Evolutionary conservation across 2,888 invertebrate species (phyloP), one percentile per base, ranked within the genome.

Genomic region (Ophion slaviceki): DNA sequence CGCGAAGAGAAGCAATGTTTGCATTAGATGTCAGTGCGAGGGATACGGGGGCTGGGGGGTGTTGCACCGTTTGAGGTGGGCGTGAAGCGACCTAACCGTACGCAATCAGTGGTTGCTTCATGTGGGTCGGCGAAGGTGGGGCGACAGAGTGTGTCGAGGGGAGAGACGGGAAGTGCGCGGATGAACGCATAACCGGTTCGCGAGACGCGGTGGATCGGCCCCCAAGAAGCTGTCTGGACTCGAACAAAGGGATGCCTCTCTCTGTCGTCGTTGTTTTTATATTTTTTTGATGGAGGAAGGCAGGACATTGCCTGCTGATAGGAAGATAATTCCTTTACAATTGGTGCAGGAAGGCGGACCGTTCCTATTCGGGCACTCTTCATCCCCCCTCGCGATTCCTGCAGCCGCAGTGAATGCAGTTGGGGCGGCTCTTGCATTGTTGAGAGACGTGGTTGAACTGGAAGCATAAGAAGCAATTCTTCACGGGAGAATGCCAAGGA

Each of bases 381-480:
- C 53, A 0, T n/a, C 20, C 71, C 0, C 6, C 11, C 1, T 45
- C 11, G 28, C 79, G 82, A 24, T 79, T 68, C 0, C 17, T 68
- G 11, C 40, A 2, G 2, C 79, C 83, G 14, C 79, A 75, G 2
- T 45, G 74, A 6, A 68, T 79, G 61, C 83, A 83, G 24, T 74
- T 79, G 10, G 62, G 24, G 2, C 47, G 67, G 11, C 70, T 62
- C 14, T 74, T 80, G 61, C 80, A 80, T n/a, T 67, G 67, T 4
- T 24, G 32, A 0, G 62, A 28, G 17, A 74, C 62, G 20, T 74
- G 74, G 8, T 78, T 74, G 40, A 68, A 83, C 3, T 32, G 24
- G 53, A 67, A 78, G 11, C 74, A 74, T 2, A 45, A 61, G 45
- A 78, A 82, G 24, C 82, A 83, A 0, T 74, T 74, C 66, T 83